phyloP scores from a whole-genome alignment of 2,888 invertebrate genomes.

The Euphydryas editha region DNA sequence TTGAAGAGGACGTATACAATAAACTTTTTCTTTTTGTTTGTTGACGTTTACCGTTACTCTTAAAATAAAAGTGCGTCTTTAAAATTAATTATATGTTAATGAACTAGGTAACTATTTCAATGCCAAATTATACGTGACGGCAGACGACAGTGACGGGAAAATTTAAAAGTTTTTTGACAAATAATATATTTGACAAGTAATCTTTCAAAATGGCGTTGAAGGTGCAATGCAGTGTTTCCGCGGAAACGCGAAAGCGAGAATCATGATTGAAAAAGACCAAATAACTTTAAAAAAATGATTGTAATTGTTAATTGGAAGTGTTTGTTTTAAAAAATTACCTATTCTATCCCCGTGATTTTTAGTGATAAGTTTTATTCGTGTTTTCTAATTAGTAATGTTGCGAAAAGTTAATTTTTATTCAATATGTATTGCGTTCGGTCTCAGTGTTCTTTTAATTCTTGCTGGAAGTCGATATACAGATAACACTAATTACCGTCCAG shows the following conservation, averaged over 20 bases:
- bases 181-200: conserved; percentile 36
- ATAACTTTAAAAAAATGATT: conserved; percentile 69
- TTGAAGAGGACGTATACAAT: conserved; percentile 30
- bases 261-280: conserved; percentile 69
- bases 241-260: conserved; percentile 72
- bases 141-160: conserved; percentile 23
- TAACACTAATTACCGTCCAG: conserved; percentile 77
- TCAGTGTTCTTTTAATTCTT: conserved; percentile 79
- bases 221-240: conserved; percentile 83
- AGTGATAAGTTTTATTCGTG: conserved; percentile 52
- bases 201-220: conserved; percentile 64
- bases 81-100: conserved; percentile 2
- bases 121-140: conserved; percentile 24
- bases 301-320: conserved; percentile 65
- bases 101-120: conserved; percentile 11
- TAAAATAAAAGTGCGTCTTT: background rate
- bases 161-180: conserved; percentile 39
- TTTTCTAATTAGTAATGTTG: conserved; percentile 73
- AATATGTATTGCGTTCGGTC: conserved; percentile 80
- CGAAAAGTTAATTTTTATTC: conserved; percentile 80
- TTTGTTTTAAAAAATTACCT: conserved; percentile 46
- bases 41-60: background rate
- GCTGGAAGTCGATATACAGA: conserved; percentile 83
- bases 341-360: conserved; percentile 40
- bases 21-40: background rate